These are phyloP conservation scores for Adineta ricciae DNA, from an alignment of 2,888 invertebrate genomes.

Conservation along the genomic window DNA sequence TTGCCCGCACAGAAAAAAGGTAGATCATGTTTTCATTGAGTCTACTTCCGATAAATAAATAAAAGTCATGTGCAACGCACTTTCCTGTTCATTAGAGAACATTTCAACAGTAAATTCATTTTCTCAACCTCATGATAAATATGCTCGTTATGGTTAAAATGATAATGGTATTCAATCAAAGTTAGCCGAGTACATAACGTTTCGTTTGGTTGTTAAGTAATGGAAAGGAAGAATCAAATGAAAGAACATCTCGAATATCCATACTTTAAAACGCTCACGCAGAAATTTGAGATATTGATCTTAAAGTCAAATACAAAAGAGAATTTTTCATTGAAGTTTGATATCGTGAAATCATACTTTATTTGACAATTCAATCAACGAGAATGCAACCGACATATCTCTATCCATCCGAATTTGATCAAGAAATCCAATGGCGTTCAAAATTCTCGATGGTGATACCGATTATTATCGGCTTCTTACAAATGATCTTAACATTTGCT, in stretches of 20 bases:
- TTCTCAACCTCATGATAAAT: background rate
- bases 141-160: background rate
- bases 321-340: background rate
- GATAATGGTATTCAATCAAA: background rate
- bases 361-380: background rate
- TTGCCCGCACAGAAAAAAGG: background rate
- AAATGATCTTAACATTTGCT: slow-evolving; percentile 19
- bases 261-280: background rate
- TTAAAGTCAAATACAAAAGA: background rate
- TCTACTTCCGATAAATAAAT: background rate
- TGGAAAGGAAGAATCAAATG: background rate
- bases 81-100: background rate
- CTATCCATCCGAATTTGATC: background rate
- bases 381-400: background rate
- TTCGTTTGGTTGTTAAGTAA: background rate
- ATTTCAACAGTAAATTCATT: background rate
- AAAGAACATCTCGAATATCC: background rate
- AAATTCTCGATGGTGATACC: slow-evolving; percentile 1
- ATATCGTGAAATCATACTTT: background rate
- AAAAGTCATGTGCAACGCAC: background rate
- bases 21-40: background rate
- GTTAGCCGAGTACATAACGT: background rate
- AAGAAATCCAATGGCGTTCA: slow-evolving; percentile 3
- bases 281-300: background rate
- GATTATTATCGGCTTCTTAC: background rate